These are phyloP conservation scores for Battus philenor DNA, from an alignment of 1,140 invertebrate genomes.

Conservation along the genomic window DNA sequence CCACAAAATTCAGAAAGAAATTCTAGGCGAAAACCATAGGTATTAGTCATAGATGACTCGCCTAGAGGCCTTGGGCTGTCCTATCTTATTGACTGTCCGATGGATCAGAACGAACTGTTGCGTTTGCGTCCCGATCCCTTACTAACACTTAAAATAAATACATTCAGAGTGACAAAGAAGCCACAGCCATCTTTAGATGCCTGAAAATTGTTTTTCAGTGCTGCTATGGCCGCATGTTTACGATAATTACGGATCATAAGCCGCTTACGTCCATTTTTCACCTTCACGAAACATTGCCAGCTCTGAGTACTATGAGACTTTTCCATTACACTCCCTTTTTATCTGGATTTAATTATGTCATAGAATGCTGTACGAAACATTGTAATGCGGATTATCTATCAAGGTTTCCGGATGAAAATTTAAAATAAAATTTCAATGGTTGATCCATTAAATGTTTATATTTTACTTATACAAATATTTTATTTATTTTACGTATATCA, in stretches of 20 bases:
- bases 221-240: constrained; percentile 31
- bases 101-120: not conserved
- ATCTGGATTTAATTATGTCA: constrained; percentile 43
- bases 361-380: too few relatives aligned
- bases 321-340: constrained; percentile 48
- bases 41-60: not conserved
- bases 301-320: constrained; percentile 37
- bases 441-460: too few relatives aligned
- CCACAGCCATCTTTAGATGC: constrained; percentile 5
- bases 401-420: too few relatives aligned
- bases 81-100: not conserved
- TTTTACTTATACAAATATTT: too few relatives aligned
- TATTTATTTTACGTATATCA: too few relatives aligned
- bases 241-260: not conserved
- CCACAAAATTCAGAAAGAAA: not conserved
- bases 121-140: not conserved
- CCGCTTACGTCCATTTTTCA: constrained; percentile 54
- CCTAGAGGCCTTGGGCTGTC: not conserved
- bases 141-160: not conserved
- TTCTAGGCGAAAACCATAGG: not conserved
- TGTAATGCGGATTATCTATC: too few relatives aligned
- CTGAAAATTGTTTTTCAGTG: constrained; percentile 15
- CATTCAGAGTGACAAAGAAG: not conserved
- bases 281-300: constrained; percentile 31
- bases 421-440: too few relatives aligned